Conservation (phyloP, 2,888 invertebrate species). For the Oscheius onirici region DNA sequence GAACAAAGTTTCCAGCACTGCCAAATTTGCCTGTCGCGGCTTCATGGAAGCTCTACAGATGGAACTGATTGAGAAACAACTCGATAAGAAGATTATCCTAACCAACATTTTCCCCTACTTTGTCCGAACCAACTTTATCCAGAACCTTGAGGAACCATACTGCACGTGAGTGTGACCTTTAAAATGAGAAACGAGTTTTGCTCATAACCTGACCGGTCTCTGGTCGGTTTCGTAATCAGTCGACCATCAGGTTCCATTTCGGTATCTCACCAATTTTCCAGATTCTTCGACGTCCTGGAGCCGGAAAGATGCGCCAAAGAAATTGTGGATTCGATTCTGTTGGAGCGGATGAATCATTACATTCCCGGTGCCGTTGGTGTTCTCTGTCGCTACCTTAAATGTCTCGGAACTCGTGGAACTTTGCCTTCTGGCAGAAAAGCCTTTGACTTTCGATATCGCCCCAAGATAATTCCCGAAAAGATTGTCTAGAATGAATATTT, state of each 20-base stretch:
- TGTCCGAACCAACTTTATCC: slow-evolving; percentile 39
- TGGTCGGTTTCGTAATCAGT: background rate
- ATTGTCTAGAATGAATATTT: slow-evolving; percentile 5
- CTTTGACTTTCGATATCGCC: slow-evolving; percentile 32
- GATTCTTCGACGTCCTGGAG: slow-evolving; percentile 42
- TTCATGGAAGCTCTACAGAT: slow-evolving; percentile 45
- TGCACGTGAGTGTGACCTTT: slow-evolving; percentile 40
- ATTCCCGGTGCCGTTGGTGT: slow-evolving; percentile 40
- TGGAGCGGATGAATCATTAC: slow-evolving; percentile 39
- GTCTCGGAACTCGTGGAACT: slow-evolving; percentile 36
- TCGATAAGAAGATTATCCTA: slow-evolving; percentile 29
- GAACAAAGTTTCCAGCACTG: slow-evolving; percentile 31
- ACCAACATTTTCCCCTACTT: slow-evolving; percentile 48
- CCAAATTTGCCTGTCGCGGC: slow-evolving; percentile 46
- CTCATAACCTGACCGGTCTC: too few relatives aligned
- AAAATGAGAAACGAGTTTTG: background rate
- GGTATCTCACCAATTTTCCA: slow-evolving; percentile 18
- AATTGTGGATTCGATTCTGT: slow-evolving; percentile 43
- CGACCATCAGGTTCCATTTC: background rate
- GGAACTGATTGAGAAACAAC: slow-evolving; percentile 37
- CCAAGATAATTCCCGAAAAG: slow-evolving; percentile 8
- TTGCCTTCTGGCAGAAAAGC: slow-evolving; percentile 35
- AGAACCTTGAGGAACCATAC: slow-evolving; percentile 42
- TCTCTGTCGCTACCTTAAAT: slow-evolving; percentile 42
- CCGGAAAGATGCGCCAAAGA: slow-evolving; percentile 34